Percentiles rank a stretch among this genome's conserved stretches.
Evolutionary conservation across 1,140 invertebrate genomes (phyloP).

Genomic region (Onthophagus taurus): DNA sequence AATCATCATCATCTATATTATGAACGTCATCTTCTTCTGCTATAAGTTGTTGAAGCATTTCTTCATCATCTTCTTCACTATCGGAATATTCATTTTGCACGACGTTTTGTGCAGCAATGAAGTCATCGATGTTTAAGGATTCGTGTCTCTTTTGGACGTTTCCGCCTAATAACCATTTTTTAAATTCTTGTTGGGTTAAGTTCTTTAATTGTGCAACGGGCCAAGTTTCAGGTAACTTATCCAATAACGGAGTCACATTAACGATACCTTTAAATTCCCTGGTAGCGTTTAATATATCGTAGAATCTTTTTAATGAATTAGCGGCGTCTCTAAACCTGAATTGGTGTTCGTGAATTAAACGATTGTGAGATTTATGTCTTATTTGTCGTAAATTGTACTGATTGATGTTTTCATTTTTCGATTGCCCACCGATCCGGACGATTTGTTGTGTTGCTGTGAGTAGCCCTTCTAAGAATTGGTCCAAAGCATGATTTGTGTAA

Average conservation of each 20-base stretch:
- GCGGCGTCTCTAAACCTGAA: not conserved
- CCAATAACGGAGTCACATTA: constrained; percentile 48
- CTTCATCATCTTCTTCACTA: not conserved
- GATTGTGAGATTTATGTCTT: constrained; percentile 4
- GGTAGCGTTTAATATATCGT: not conserved
- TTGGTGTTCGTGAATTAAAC: not conserved
- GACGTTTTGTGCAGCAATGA: not conserved
- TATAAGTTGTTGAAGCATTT: constrained; percentile 11
- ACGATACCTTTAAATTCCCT: not conserved
- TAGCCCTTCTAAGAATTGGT: constrained; percentile 78
- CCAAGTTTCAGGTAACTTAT: constrained; percentile 87
- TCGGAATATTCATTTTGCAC: not conserved
- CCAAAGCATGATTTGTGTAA: constrained; percentile 81
- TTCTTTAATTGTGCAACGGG: no score
- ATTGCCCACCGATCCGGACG: constrained; percentile 64
- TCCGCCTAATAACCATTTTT: constrained; percentile 4
- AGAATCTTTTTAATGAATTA: not conserved
- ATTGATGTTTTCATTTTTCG: constrained; percentile 47
- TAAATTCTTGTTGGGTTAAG: no score
- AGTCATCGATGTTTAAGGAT: not conserved
- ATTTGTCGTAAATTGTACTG: constrained; percentile 39
- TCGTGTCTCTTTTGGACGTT: not conserved
- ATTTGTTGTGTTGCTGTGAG: constrained; percentile 45
- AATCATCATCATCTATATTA: constrained; percentile 3
- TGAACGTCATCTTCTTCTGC: not conserved